Base-by-base conservation (phyloP, 2,797 vertebrate species). In the Botia kubotai region DNA sequence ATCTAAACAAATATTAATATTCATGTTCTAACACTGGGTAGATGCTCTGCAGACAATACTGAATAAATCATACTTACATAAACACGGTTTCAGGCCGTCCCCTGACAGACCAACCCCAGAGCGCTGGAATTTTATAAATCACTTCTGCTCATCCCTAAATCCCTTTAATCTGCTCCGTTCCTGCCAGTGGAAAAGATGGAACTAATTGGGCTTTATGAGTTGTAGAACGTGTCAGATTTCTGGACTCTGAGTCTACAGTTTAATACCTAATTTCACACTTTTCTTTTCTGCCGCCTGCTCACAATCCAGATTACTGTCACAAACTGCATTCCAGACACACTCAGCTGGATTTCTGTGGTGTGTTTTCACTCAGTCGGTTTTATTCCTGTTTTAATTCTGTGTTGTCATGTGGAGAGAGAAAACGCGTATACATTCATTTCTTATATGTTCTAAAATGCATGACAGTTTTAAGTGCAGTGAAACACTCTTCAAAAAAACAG, bases 11-110 rank as follows among this genome's bases (percentile, higher is more conserved):
- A 79, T 81, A 79, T 55, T 23, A 74, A 83, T 79, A 69, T 75
- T 62, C 73, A 57, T 80, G 77, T 67, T 75, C 33, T 33, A 82
- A 83, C 81, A 87, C 76, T 83, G 83, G 79, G 72, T 19, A 71
- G 48, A 72, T 71, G 75, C 72, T 74, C 52, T 63, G 4, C n/a
- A 21, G 57, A n/a, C 21, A 48, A 63, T 74, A 60, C 43, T 83
- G 83, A 77, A 85, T 83, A 70, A 83, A 87, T 87, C 79, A 80
- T 57, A 57, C 46, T 19, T 63, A 62, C 68, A 65, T 79, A 79
- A 79, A 83, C 0, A 13, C 16, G 62, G 4, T 57, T 81, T 77
- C 65, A 71, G 58, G 43, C 77, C 55, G 46, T 3, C 52, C 66
- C 60, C 46, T 43, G 23, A 29, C 63, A 74, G 70, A 74, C 52